Percentiles rank a stretch among this genome's conserved stretches.
Evolutionary conservation across 2,797 vertebrate species (phyloP).

Genomic region (Cirrhinus molitorella): DNA sequence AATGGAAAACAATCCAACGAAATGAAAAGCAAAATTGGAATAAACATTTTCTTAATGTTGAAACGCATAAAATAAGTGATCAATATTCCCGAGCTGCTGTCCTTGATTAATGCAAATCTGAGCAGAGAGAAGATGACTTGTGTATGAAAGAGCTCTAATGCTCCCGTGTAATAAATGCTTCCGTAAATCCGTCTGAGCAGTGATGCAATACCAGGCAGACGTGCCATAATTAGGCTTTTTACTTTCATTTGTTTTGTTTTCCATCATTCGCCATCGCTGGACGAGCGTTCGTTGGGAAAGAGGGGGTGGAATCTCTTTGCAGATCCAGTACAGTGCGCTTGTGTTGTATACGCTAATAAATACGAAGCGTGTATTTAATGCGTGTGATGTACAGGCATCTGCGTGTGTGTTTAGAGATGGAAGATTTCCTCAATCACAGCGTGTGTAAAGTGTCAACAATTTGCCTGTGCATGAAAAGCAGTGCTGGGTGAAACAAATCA

Average conservation of each 20-base stretch:
- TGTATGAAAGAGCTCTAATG: constrained; percentile 56
- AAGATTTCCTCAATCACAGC: constrained; percentile 46
- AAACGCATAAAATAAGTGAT: constrained; percentile 46
- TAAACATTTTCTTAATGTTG: constrained; percentile 17
- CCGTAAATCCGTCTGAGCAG: constrained; percentile 65
- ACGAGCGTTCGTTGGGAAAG: constrained; percentile 30
- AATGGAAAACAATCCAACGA: constrained; percentile 19
- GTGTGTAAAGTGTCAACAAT: constrained; percentile 25
- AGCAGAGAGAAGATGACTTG: constrained; percentile 39
- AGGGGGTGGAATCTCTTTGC: constrained; percentile 46
- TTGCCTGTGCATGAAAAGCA: constrained; percentile 9
- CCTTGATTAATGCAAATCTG: constrained; percentile 55
- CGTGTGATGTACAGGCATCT: constrained; percentile 35
- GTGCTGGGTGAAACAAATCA: background rate
- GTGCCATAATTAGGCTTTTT: constrained; percentile 66
- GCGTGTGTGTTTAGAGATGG: constrained; percentile 29
- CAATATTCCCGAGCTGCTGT: constrained; percentile 37
- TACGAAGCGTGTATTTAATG: constrained; percentile 16
- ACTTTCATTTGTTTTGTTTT: constrained; percentile 69
- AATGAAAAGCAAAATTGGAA: constrained; percentile 40
- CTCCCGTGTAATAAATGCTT: constrained; percentile 58
- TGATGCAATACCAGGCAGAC: constrained; percentile 61
- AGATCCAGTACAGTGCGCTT: constrained; percentile 29
- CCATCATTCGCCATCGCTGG: constrained; percentile 59
- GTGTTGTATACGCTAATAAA: constrained; percentile 20